A percentile compares a stretch with the other conserved stretches of the same genome.
phyloP scores from a whole-genome alignment of 2,888 invertebrate genomes.

The Phortica okadai region DNA sequence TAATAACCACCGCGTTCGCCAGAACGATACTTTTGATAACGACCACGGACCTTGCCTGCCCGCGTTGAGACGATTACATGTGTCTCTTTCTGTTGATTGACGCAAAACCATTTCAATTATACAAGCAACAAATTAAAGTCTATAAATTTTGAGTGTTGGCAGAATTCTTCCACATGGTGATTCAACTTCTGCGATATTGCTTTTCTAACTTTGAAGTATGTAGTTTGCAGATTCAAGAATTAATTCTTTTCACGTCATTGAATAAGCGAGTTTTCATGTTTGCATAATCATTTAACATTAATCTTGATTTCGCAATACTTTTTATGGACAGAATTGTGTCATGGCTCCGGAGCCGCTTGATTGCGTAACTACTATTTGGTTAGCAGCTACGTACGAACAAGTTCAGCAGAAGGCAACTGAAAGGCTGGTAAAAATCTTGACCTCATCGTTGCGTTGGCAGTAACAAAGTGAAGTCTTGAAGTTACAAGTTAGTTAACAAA shows the following conservation, averaged over 20 bases:
- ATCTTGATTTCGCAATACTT: slow-evolving; percentile 43
- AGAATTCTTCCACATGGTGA: too few relatives aligned
- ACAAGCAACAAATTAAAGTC: background rate
- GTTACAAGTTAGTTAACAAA: too few relatives aligned
- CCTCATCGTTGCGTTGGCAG: background rate
- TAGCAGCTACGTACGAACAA: background rate
- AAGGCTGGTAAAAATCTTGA: slow-evolving; percentile 19
- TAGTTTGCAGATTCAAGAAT: background rate
- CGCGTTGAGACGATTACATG: slow-evolving; percentile 73
- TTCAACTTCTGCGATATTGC: background rate
- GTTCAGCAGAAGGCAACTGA: slow-evolving; percentile 12
- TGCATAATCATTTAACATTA: slow-evolving; percentile 58
- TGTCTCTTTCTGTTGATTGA: slow-evolving; percentile 70
- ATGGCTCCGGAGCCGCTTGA: slow-evolving; percentile 43
- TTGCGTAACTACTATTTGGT: slow-evolving; percentile 49
- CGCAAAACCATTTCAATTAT: background rate
- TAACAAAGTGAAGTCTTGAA: background rate
- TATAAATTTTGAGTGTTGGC: too few relatives aligned
- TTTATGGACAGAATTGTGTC: slow-evolving; percentile 48
- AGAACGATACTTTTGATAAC: slow-evolving; percentile 73
- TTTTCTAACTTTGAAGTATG: background rate
- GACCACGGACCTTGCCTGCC: slow-evolving; percentile 73
- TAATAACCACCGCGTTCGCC: slow-evolving; percentile 74
- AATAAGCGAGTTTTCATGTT: slow-evolving; percentile 31
- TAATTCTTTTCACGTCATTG: background rate